Base-by-base conservation (phyloP, 2,113 vertebrate species). In the Dipodomys ordii region DNA sequence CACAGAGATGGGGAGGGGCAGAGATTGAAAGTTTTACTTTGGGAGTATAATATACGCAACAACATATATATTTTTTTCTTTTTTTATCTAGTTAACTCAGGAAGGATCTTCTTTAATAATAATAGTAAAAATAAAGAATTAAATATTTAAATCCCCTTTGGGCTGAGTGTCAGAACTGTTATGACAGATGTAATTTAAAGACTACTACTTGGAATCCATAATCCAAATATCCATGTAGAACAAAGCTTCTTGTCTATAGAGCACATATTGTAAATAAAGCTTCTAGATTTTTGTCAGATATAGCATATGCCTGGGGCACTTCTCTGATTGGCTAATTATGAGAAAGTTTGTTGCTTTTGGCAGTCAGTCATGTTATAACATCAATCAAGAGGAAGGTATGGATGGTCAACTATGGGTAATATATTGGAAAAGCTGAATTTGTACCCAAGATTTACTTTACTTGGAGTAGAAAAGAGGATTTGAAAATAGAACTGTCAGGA, bases 171-270 rank as follows among this genome's bases (percentile, higher is more conserved):
- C 30, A 27, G 6, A 22, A 64, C 20, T 89, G 60, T 83, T n/a
- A 30, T 4, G 13, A 71, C 3, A 9, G 30, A 62, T 94, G 16
- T 64, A 25, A 13, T 11, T 44, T 87, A 71, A 85, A 82, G 65
- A 81, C n/a, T 28, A 79, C 67, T 83, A 81, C 39, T 57, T 27
- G 7, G 32, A 35, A 74, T 77, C 23, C 68, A 65, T 71, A 65
- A 32, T 62, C 35, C 44, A 71, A 68, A 46, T 9, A 65, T 20
- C 76, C 27, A 49, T 82, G 90, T 84, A 78, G n/a, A 91, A 81
- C 10, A 71, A 86, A 81, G 0, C n/a, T 89, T 89, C 11, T 60
- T 93, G 35, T 83, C 93, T 93, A 25, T 3, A 91, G 2, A 83
- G 44, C 49, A 82, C 2, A 0, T 39, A 78, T 91, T 81, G 49